phyloP scores from a whole-genome alignment of 2,797 vertebrate species.

The Chelidonichthys spinosus region DNA sequence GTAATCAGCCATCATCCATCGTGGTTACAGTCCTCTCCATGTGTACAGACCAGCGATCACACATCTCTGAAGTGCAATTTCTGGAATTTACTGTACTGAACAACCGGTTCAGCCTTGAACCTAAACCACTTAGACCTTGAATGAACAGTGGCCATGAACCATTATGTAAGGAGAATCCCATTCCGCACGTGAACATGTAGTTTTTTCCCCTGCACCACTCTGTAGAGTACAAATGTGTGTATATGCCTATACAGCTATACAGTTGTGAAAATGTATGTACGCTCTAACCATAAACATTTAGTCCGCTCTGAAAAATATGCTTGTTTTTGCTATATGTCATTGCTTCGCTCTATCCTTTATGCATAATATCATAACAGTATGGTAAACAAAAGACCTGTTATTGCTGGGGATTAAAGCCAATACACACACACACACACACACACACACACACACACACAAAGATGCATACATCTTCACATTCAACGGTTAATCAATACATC shows the following conservation, averaged over 20 bases:
- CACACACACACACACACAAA: slow-evolving; percentile 15
- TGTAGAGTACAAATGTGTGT: not conserved
- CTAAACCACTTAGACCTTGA: not conserved
- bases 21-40: not conserved
- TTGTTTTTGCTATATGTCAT: too few species aligned
- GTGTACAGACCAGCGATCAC: not conserved
- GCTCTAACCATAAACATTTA: not conserved
- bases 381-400: too few species aligned
- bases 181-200: not conserved
- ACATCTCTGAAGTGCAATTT: not conserved
- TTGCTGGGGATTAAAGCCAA: too few species aligned
- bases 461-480: not conserved
- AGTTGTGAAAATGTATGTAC: not conserved
- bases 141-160: not conserved
- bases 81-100: not conserved
- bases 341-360: too few species aligned
- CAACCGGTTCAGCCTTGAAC: slow-evolving; percentile 2
- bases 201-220: not conserved
- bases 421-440: not conserved
- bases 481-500: slow-evolving; percentile 2
- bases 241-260: not conserved
- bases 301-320: not conserved
- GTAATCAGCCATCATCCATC: not conserved
- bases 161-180: not conserved
- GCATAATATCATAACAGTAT: too few species aligned